Percentiles rank a stretch among this genome's conserved stretches.
Evolutionary conservation across 2,888 invertebrate genomes (phyloP).

Genomic region (Cheilosia grossa): DNA sequence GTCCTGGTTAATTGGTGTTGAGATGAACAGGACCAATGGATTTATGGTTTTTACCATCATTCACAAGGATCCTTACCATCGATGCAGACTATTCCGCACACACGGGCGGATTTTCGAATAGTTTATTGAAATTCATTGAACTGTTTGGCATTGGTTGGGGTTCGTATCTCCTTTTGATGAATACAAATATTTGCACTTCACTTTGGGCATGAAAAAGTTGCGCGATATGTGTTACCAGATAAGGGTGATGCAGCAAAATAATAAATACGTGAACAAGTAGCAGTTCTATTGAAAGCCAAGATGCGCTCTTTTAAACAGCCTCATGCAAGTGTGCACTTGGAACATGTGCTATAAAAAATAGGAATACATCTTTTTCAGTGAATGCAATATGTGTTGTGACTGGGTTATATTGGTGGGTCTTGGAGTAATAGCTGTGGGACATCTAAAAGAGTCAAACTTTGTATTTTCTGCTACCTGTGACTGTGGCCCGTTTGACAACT

Average conservation of each 20-base stretch:
- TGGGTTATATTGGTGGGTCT: too few species aligned
- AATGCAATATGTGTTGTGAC: too few species aligned
- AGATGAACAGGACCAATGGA: constrained; percentile 23
- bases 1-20: constrained; percentile 15
- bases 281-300: neutral
- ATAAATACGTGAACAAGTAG: neutral
- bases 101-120: neutral
- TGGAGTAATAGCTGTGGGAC: too few species aligned
- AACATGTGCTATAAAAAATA: neutral
- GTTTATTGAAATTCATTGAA: constrained; percentile 57
- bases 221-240: neutral
- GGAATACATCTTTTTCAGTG: too few species aligned
- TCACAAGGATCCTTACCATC: constrained; percentile 14
- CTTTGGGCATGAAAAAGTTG: neutral
- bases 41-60: constrained; percentile 7
- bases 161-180: neutral
- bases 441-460: too few species aligned
- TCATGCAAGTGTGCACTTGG: neutral
- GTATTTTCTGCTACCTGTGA: too few species aligned
- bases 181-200: constrained; percentile 4
- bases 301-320: neutral
- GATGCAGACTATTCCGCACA: neutral
- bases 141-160: constrained; percentile 17
- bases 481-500: too few species aligned
- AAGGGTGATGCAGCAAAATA: neutral